Conservation (phyloP, 2,113 vertebrate species). For the Aptenodytes forsteri region DNA sequence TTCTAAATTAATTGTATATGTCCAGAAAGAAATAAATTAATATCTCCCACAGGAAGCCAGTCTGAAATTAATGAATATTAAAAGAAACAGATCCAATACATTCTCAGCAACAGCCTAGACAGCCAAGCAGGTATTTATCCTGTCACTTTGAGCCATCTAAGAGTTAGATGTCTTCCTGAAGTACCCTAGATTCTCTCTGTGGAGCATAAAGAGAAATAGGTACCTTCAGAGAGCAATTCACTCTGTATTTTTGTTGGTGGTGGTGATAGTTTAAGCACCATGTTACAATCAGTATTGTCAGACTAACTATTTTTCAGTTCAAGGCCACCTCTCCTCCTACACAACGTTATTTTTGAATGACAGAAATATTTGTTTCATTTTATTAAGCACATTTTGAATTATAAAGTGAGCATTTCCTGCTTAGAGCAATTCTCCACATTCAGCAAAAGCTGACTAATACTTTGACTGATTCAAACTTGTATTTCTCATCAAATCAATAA, state of each 20-base stretch:
- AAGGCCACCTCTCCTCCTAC: background rate
- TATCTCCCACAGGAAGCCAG: background rate
- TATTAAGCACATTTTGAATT: background rate
- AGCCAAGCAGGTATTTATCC: background rate
- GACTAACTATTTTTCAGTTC: background rate
- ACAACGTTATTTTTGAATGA: background rate
- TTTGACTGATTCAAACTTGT: background rate
- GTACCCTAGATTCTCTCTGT: background rate
- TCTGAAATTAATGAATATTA: background rate
- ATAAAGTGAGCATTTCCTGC: background rate
- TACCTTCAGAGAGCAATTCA: background rate
- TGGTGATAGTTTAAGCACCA: background rate
- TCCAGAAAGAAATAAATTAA: background rate
- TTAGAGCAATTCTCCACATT: background rate
- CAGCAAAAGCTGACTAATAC: background rate
- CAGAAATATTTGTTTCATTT: background rate
- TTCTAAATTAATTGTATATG: background rate
- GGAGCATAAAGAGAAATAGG: background rate
- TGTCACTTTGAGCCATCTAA: background rate
- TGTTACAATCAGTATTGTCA: background rate
- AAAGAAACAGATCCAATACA: background rate
- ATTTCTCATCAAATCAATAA: background rate
- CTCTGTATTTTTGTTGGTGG: accelerated
- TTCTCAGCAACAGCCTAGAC: background rate
- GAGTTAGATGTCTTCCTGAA: background rate